Percentiles rank a stretch among this genome's conserved stretches.
Conservation (phyloP, 64 coral and sea anemone species). For the Orbicella faveolata region DNA sequence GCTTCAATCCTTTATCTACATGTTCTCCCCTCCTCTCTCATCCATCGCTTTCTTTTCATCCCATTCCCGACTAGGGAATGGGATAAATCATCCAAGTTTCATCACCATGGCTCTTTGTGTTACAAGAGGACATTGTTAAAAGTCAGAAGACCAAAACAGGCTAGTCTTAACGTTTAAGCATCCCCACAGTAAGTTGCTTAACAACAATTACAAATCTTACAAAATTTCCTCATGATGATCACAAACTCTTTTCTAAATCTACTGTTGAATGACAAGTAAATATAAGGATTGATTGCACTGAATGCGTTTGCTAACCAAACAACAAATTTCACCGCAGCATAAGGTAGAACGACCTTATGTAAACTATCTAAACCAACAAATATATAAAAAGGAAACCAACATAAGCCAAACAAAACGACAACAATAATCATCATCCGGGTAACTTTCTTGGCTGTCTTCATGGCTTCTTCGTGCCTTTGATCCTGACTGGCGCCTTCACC, state of each 20-base stretch:
- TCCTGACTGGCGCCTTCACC: slow-evolving; percentile 6
- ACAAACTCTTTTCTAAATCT: neutral
- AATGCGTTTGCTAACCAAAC: neutral
- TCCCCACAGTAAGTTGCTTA: no score
- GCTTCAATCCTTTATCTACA: no score
- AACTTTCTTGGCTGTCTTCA: neutral
- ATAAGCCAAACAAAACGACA: neutral
- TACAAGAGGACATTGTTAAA: no score
- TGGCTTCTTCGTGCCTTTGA: neutral
- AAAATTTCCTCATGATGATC: neutral
- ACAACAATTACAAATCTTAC: no score
- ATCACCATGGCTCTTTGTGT: no score
- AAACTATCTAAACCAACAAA: slow-evolving; percentile 1
- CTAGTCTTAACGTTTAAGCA: no score
- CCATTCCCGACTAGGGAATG: no score
- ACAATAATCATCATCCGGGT: slow-evolving; percentile 13
- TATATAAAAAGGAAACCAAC: neutral
- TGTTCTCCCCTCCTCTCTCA: no score
- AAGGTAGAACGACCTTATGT: neutral
- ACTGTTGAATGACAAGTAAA: neutral
- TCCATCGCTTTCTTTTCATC: no score
- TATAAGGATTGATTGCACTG: neutral
- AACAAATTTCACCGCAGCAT: neutral
- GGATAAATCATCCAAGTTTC: no score
- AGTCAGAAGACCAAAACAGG: no score